phyloP scores from a whole-genome alignment of 2,797 vertebrate genomes.

The Xyrichtys novacula region DNA sequence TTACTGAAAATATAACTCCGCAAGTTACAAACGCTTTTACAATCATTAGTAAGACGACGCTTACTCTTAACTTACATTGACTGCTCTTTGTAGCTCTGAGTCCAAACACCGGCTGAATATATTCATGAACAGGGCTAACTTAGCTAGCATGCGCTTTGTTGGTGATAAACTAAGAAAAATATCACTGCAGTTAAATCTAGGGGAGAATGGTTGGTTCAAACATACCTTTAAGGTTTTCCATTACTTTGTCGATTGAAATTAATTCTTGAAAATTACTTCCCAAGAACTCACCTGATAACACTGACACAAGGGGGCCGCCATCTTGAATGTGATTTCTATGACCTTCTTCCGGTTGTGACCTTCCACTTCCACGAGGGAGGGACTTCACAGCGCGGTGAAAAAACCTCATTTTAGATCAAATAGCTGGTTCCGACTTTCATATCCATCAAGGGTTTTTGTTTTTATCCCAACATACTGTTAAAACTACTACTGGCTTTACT shows the following conservation, averaged over 20 bases:
- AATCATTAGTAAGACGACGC: rapidly evolving
- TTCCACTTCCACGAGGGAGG: constrained; percentile 46
- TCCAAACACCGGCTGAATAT: constrained; percentile 24
- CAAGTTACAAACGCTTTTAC: rapidly evolving
- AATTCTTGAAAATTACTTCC: too few species aligned
- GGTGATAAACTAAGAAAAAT: too few species aligned
- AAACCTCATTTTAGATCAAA: too few species aligned
- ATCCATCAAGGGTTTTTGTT: too few species aligned
- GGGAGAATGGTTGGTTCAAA: rapidly evolving
- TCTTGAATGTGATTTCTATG: constrained; percentile 75
- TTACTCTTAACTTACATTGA: background rate
- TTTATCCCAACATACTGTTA: too few species aligned
- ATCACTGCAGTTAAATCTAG: too few species aligned
- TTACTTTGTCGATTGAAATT: too few species aligned
- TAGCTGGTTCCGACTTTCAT: too few species aligned
- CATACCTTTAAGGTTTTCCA: too few species aligned
- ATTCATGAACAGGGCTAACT: constrained; percentile 32
- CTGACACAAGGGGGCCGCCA: constrained; percentile 87
- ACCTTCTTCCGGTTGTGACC: constrained; percentile 78
- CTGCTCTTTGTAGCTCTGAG: background rate
- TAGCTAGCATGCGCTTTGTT: constrained; percentile 34
- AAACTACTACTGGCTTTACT: too few species aligned
- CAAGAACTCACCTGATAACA: constrained; percentile 82
- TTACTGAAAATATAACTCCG: too few species aligned
- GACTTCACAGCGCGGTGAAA: background rate